phyloP scores from a whole-genome alignment of 2,888 invertebrate species.

The Chorisops tibialis region DNA sequence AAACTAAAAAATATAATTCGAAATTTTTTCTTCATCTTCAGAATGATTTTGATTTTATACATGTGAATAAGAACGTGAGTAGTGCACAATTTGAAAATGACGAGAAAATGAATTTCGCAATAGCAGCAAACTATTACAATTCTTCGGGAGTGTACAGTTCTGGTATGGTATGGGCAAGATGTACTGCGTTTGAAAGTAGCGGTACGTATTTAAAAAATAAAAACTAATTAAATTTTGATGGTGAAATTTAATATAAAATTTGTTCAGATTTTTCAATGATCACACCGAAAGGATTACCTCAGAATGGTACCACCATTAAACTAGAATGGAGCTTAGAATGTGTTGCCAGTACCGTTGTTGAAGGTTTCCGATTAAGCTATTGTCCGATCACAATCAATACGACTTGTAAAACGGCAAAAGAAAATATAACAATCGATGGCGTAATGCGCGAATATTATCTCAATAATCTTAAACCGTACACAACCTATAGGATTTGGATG shows the following conservation, averaged over 20 bases:
- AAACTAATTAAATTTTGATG: background rate
- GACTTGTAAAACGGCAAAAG: constrained; percentile 53
- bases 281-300: constrained; percentile 56
- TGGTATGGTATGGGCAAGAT: constrained; percentile 82
- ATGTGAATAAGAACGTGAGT: constrained; percentile 48
- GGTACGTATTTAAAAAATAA: constrained; percentile 32
- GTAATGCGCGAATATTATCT: constrained; percentile 54
- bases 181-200: constrained; percentile 47
- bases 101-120: constrained; percentile 68
- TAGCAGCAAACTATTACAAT: constrained; percentile 68
- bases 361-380: constrained; percentile 72
- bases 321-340: constrained; percentile 77
- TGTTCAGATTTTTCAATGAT: constrained; percentile 55
- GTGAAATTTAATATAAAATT: background rate
- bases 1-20: background rate
- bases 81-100: constrained; percentile 53
- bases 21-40: constrained; percentile 37
- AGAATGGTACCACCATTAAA: constrained; percentile 57
- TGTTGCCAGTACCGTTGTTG: constrained; percentile 67
- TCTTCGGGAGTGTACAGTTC: constrained; percentile 57
- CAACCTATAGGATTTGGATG: constrained; percentile 69
- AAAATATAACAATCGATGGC: constrained; percentile 39
- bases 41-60: constrained; percentile 62
- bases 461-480: constrained; percentile 67
- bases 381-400: constrained; percentile 56